Base-by-base conservation (phyloP, 1,140 invertebrate species). In the Aphelenchoides avenae region DNA sequence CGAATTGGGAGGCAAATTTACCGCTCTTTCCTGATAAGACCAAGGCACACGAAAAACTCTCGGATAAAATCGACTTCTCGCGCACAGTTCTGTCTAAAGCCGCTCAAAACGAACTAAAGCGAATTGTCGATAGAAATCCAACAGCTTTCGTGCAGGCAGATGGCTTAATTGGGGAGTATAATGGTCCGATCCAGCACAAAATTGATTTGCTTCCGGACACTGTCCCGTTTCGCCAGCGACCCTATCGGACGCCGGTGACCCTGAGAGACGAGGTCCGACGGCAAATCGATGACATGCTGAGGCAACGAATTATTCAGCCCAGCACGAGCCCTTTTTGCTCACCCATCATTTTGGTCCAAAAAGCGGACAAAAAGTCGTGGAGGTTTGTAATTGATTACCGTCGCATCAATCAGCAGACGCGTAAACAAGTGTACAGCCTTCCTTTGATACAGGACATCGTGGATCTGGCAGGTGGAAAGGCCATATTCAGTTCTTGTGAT, bases 281-380 rank as follows among this genome's bases (percentile, higher is more conserved):
- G 49, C 61, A 63, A 48, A 34, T 54, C 1, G 24, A 63, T 6
- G 60, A 63, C n/a, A 52, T 63, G 60, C 40, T 63, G 1, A 18
- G 18, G 27, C 33, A 66, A 27, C 34, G 34, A n/a, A 50, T 63
- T 13, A 64, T 63, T 18, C 31, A 52, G 26, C 49, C 40, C n/a
- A 53, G 49, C 2, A 52, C 22, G 2, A 48, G 36, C 7, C 27
- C 50, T 15, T 63, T 57, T 30, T 15, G 24, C 5, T 43, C 33
- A 0, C 61, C 61, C 1, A 53, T 62, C 20, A 60, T 62, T 9
- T 15, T 62, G 7, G 60, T 62, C 11, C 30, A 18, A 27, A 62
- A 62, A 24, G 48, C 57, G 3, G 57, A 62, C n/a, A 36, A 43
- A n/a, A 37, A 24, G 24, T 30, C 60, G 5, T 44, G 20, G 7